A percentile compares a stretch with the other conserved stretches of the same genome.
Conservation (phyloP, 1,140 invertebrate species). For the Drosophila orosa region DNA sequence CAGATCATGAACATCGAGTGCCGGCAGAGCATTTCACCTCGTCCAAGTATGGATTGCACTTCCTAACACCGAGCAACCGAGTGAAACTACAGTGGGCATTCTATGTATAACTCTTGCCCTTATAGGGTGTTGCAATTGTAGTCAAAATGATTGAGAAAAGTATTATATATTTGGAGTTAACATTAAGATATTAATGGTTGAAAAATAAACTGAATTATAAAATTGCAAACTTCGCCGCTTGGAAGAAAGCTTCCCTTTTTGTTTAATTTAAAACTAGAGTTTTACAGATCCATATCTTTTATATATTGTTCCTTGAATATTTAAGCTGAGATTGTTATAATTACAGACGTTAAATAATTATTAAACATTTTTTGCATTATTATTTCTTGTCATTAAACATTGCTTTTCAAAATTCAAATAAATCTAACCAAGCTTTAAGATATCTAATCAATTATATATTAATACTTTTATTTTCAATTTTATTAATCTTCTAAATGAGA, state of each 20-base stretch:
- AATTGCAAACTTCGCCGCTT: neutral
- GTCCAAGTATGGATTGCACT: conserved; percentile 46
- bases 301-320: neutral
- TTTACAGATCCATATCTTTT: too few relatives aligned
- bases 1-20: conserved; percentile 80
- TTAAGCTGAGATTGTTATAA: neutral
- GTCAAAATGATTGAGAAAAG: too few relatives aligned
- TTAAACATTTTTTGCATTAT: neutral
- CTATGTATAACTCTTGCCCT: neutral
- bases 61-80: conserved; percentile 18
- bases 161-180: too few relatives aligned
- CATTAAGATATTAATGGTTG: too few relatives aligned
- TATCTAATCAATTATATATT: too few relatives aligned
- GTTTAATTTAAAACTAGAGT: neutral
- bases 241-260: neutral
- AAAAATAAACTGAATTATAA: too few relatives aligned
- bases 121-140: too few relatives aligned
- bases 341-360: neutral
- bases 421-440: too few relatives aligned
- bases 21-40: conserved; percentile 68
- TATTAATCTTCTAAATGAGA: too few relatives aligned
- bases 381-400: too few relatives aligned
- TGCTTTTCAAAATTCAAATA: too few relatives aligned
- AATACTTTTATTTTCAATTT: too few relatives aligned
- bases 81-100: conserved; percentile 30